Evolutionary conservation across 2,888 invertebrate species (phyloP).

Genomic region (Drosophila meridionalis): DNA sequence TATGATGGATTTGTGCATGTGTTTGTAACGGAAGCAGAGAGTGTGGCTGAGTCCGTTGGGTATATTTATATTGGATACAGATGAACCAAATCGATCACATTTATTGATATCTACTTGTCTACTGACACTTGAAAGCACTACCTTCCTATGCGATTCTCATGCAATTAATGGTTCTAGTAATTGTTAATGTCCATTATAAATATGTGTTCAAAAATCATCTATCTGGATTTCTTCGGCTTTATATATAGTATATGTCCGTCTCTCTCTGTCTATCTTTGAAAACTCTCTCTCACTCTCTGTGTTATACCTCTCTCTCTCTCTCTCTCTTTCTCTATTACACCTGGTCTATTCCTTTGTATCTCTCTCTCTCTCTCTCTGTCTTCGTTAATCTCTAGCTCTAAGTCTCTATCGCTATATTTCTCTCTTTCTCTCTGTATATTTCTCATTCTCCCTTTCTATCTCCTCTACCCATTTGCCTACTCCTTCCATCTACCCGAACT

Average conservation of each 20-base stretch:
- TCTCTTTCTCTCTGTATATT: neutral
- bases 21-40: neutral
- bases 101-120: neutral
- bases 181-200: neutral
- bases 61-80: neutral
- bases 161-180: neutral
- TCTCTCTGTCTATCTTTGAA: neutral
- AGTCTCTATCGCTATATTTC: neutral
- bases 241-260: neutral
- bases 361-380: neutral
- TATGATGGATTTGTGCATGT: neutral
- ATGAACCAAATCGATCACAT: too few relatives aligned
- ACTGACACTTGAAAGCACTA: neutral
- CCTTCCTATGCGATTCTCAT: slow-evolving; percentile 2
- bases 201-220: too few relatives aligned
- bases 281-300: too few relatives aligned
- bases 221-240: too few relatives aligned
- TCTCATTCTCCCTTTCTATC: neutral
- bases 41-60: neutral
- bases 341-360: too few relatives aligned
- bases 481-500: neutral
- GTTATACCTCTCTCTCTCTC: neutral
- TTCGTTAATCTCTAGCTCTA: too few relatives aligned
- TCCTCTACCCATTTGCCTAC: neutral
- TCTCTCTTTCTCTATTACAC: neutral